Conservation (phyloP, 1,140 invertebrate species). For the Dinothrombium tinctorium region DNA sequence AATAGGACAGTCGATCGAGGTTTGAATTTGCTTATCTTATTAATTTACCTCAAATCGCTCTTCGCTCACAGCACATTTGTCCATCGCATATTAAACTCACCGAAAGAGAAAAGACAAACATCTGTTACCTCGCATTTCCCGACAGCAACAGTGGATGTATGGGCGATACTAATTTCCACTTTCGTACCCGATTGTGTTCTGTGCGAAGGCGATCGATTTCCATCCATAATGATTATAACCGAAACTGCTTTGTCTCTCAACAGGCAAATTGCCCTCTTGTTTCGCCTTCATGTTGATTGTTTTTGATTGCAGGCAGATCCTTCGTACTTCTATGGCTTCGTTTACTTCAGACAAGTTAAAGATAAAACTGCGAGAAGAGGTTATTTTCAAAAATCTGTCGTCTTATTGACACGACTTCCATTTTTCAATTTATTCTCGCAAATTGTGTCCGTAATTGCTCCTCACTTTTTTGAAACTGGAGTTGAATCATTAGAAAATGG, state of each 20-base stretch:
- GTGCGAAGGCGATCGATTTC: slow-evolving; percentile 4
- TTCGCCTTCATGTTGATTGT: background rate
- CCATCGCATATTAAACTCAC: slow-evolving; percentile 52
- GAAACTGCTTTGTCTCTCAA: slow-evolving; percentile 20
- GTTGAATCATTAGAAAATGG: slow-evolving; percentile 50
- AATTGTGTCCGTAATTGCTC: slow-evolving; percentile 60
- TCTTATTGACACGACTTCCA: slow-evolving; percentile 70
- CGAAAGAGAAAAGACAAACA: slow-evolving; percentile 84
- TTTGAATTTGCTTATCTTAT: slow-evolving; percentile 19
- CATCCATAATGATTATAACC: slow-evolving; percentile 18
- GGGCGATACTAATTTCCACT: slow-evolving; percentile 92
- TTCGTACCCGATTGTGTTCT: slow-evolving; percentile 39
- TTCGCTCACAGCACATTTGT: slow-evolving; percentile 43
- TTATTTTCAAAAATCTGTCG: slow-evolving; percentile 98
- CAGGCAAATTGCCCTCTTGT: slow-evolving; percentile 18
- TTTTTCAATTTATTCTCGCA: slow-evolving; percentile 80
- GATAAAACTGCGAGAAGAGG: slow-evolving; percentile 74
- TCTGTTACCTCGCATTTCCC: slow-evolving; percentile 93
- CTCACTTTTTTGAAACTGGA: slow-evolving; percentile 82
- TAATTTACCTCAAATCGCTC: background rate
- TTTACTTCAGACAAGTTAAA: slow-evolving; percentile 81
- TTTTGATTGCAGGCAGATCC: slow-evolving; percentile 34
- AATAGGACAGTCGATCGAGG: slow-evolving; percentile 83
- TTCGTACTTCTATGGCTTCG: slow-evolving; percentile 79
- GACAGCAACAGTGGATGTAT: slow-evolving; percentile 72